Evolutionary conservation across 2,113 vertebrate genomes (phyloP), one percentile per base, ranked within the genome.

Genomic region (Propithecus coquereli): DNA sequence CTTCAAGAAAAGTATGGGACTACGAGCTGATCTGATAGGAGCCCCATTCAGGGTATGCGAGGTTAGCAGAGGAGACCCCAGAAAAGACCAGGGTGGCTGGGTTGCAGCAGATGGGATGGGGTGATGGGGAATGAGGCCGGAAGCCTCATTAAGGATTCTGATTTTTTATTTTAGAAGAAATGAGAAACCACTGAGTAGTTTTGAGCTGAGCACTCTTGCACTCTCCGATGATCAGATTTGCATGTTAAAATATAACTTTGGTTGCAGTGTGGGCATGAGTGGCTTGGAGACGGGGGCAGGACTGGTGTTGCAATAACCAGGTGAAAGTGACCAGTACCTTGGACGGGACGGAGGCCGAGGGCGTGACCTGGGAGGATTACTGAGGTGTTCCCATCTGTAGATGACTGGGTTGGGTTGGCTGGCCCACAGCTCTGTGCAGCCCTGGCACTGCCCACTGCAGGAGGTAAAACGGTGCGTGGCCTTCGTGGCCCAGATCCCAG

Each of bases 251-350:
- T 43, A 3, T 16, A 66, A 22, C 77, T 47, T 50, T 25, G 40
- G 25, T 47, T 8, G 2, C 1, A 14, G 18, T 52, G 37, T 71
- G 30, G 12, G 23, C 14, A 4, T 47, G 27, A 52, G 59, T 18
- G 50, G 45, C 40, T 22, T 68, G 79, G 94, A 70, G 86, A 30
- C 23, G 11, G 50, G n/a, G 18, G 23, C 27, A 20, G 13, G 30
- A 1, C 14, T 12, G 27, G 30, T 16, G 0, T 4, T 32, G 40
- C 3, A 1, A 14, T 1, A 0, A 16, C 6, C 27, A 17, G 32
- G 45, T 6, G 13, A 30, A 16, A 89, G 45, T 54, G 18, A 34
- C 3, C 27, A 57, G 40, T 17, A 0, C 40, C 22, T 50, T 34
- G 52, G 65, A 10, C 70, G 4, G n/a, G n/a, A 34, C 37, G 50